Evolutionary conservation across 2,797 vertebrate genomes (phyloP), one percentile per base, ranked within the genome.

Genomic region (Pseudopleuronectes americanus): DNA sequence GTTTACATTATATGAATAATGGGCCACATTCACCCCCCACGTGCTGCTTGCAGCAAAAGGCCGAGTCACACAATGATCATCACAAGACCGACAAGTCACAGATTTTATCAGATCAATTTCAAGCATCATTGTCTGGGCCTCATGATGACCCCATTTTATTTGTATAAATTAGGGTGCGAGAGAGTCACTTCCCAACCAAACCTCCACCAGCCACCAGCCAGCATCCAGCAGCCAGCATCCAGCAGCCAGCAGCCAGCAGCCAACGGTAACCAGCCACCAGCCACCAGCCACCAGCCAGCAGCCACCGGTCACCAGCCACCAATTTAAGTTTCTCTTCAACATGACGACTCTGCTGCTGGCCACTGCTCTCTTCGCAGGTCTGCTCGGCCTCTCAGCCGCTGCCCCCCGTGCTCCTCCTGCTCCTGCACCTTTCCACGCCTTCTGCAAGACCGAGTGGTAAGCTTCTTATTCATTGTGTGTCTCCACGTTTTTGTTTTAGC

Each of bases 321-420:
- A 28, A n/a, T n/a, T n/a, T n/a, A n/a, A n/a, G n/a, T n/a, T 24
- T 21, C 54, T 28, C 6, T 13, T n/a, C 14, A 52, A 43, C 68
- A 86, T 85, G 84, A 81, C 21, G 71, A 71, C 78, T 57, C 64
- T 76, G 68, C 64, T 89, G 74, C 57, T 82, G 54, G 31, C 58
- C 33, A 68, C 82, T 1, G 76, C 60, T 69, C 28, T 84, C 56
- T 14, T 86, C 38, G 48, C 59, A 21, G 84, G 73, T 28, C 76
- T 83, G 16, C 43, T 83, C 14, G 64, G 48, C 51, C 59, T 48
- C 17, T 43, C 23, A 8, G 33, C 47, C 9, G 68, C 75, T 0
- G 28, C 12, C 2, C 33, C 36, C n/a, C n/a, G n/a, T 36, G 16
- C 38, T 16, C 68, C 74, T 23, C 68, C 74, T 19, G 6, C 2